Evolutionary conservation across 2,113 vertebrate species (phyloP), one percentile per base, ranked within the genome.

Genomic region (Lophius piscatorius): DNA sequence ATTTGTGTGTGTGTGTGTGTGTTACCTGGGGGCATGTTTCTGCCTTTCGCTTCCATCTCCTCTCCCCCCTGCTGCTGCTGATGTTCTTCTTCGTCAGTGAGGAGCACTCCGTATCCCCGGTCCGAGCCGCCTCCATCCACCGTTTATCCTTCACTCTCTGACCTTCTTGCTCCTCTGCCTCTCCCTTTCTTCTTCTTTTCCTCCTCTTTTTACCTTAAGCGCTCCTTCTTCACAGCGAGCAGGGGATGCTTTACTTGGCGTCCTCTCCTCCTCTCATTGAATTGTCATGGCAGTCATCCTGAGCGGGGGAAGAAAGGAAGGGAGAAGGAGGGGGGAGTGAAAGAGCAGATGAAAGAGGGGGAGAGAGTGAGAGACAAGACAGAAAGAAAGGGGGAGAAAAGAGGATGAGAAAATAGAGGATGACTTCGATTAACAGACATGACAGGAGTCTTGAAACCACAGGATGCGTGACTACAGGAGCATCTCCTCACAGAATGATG

Each of bases 41-140:
- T 89, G 79, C 85, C 74, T 76, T 91, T 92, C 3, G 85, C 83
- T 80, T 92, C 90, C 91, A 91, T 92, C 61, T 83, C 85, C 70
- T 88, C 74, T 81, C 71, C 84, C 54, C 34, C 73, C 67, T 51
- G 78, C 71, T 66, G 76, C 10, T 63, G 26, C 16, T 49, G 39
- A 55, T 80, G 68, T 81, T 70, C 78, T 61, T 76, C 77, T 76
- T 75, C 59, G 81, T 85, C 74, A 60, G 74, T 86, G 86, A 82
- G 87, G 87, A 91, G 78, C 71, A 58, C 74, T 78, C 80, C 46
- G 47, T 81, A 83, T 72, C 83, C 69, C 63, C 61, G 78, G 82
- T 86, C 89, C 82, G 63, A 82, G 78, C 88, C 75, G 77, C 87
- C 83, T 91, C 91, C 91, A 90, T 92, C 86, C 86, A 91, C 88